Evolutionary conservation across 2,888 invertebrate genomes (phyloP), one percentile per base, ranked within the genome.

Genomic region (Agelastica alni): DNA sequence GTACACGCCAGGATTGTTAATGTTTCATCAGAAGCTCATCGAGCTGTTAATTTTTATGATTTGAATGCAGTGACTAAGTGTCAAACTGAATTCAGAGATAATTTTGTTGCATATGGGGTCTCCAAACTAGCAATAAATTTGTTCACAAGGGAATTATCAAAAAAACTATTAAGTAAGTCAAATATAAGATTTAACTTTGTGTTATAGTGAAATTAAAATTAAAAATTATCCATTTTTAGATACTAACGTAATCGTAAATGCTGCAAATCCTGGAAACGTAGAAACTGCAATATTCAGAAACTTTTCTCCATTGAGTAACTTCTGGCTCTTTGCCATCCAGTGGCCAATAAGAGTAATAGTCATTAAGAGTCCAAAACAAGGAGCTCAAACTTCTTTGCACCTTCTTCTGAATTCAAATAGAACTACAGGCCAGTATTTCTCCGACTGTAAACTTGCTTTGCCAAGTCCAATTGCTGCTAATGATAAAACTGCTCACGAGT

Each of bases 1-100:
- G 72, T 71, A 18, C 70, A 75, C 32, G 72, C 75, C 30, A 70
- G 81, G 32, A 78, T 83, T 52, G 68, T 82, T 37, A 80, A 80
- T 63, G 74, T 82, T 28, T 67, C 74, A 9, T 79, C 78, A 6
- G 75, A 77, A 60, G 75, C 75, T 7, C 79, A 80, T 62, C 61
- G 73, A 49, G 61, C 63, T 18, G 74, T 70, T 1, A 74, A 72
- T 56, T 65, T 67, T 16, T 70, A 76, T 51, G 75, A 76, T 65
- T 63, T 77, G 26, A 72, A 72, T 55, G 67, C 68, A 18, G 60
- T 69, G 6, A 66, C 67, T 5, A 62, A 55, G 28, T 58, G 59
- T 48, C 55, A 36, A 36, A 36, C 36, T 16, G 36, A 36, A 58
- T 70, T 69, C 59, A 58, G 74, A 47, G 68, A 71, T 4, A 75